phyloP scores from a whole-genome alignment of 2,797 vertebrate genomes.

The Saxicola maurus region DNA sequence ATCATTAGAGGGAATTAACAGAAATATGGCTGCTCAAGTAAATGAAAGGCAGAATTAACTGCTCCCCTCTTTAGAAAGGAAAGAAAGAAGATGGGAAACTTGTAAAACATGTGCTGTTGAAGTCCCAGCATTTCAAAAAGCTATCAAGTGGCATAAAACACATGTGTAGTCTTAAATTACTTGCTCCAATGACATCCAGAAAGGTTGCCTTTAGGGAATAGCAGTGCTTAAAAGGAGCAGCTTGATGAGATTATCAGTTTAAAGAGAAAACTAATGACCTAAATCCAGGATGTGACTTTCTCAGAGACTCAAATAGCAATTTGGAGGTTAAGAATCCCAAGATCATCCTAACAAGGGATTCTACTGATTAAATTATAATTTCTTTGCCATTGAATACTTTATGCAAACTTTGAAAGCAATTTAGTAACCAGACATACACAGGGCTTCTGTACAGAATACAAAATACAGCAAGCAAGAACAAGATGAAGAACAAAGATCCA shows the following conservation, averaged over 20 bases:
- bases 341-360: background rate
- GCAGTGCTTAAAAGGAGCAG: background rate
- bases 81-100: background rate
- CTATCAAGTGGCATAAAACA: background rate
- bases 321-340: conserved; percentile 2
- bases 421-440: fast-evolving
- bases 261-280: conserved; percentile 29
- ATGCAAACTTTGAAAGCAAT: background rate
- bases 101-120: background rate
- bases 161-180: background rate
- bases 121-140: background rate
- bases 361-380: background rate
- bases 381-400: background rate
- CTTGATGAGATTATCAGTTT: conserved; percentile 38
- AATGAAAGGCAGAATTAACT: background rate
- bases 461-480: background rate
- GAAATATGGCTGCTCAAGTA: background rate
- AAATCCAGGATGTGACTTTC: conserved; percentile 15
- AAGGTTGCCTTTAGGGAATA: background rate
- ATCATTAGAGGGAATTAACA: background rate
- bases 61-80: background rate
- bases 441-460: background rate
- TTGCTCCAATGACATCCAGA: conserved; percentile 14
- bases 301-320: background rate
- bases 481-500: background rate